Conservation (phyloP, 2,113 vertebrate species). For the Telmatochromis brachygnathus region DNA sequence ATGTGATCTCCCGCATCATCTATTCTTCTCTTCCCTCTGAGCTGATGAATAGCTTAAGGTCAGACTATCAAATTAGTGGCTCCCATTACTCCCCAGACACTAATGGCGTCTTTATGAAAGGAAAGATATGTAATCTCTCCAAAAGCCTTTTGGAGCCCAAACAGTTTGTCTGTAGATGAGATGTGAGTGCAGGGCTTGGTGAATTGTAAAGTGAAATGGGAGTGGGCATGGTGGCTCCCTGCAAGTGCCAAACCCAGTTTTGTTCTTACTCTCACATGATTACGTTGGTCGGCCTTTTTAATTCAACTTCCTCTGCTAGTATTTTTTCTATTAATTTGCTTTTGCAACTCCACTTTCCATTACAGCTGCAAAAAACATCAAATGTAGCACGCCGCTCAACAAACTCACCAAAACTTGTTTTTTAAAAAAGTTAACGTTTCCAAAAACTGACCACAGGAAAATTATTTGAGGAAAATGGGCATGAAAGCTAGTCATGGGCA, state of each 20-base stretch:
- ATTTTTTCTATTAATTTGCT: not conserved
- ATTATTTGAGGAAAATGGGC: not conserved
- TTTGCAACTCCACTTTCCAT: not conserved
- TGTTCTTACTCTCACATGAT: not conserved
- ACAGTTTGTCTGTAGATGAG: conserved; percentile 57
- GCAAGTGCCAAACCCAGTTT: not conserved
- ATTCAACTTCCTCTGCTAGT: not conserved
- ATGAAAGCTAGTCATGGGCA: not conserved
- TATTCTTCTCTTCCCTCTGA: conserved; percentile 55
- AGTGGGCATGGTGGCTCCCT: not conserved
- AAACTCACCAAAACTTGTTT: not conserved
- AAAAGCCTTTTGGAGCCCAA: conserved; percentile 60
- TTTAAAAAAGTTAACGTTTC: not conserved
- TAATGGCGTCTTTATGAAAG: conserved; percentile 69
- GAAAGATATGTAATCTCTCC: conserved; percentile 59
- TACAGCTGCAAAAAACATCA: not conserved
- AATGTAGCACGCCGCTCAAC: not conserved
- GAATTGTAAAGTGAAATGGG: conserved; percentile 16
- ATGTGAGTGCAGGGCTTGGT: conserved; percentile 27
- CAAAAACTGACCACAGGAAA: not conserved
- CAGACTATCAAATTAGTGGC: conserved; percentile 66
- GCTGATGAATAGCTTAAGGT: conserved; percentile 68
- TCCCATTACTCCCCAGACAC: conserved; percentile 66
- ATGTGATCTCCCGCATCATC: conserved; percentile 61
- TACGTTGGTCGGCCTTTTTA: not conserved